These are phyloP conservation scores for Eurytoma californica DNA, from an alignment of 2,888 invertebrate genomes.

Conservation along the genomic window DNA sequence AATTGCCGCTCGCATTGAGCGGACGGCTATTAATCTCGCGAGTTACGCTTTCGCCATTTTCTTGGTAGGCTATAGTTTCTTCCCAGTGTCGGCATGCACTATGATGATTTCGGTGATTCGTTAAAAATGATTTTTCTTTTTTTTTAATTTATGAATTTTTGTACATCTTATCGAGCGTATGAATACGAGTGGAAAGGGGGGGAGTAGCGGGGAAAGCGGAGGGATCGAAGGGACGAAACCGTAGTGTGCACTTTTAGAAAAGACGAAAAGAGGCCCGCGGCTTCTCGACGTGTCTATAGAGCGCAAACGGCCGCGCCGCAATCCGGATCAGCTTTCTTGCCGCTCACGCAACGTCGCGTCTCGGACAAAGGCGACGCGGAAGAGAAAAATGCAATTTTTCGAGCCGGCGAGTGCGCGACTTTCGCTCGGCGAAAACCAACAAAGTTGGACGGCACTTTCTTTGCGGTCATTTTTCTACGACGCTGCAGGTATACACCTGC, in stretches of 20 bases:
- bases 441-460: background rate
- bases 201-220: no score
- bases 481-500: background rate
- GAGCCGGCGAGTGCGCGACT: background rate
- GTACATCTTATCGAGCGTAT: no score
- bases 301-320: slow-evolving; percentile 56
- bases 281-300: slow-evolving; percentile 47
- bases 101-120: background rate
- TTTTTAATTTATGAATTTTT: background rate
- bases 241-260: no score
- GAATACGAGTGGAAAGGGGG: background rate
- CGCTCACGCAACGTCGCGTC: slow-evolving; percentile 15
- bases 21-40: background rate
- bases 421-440: slow-evolving; percentile 1
- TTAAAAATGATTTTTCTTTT: background rate
- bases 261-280: slow-evolving; percentile 36
- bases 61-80: no score
- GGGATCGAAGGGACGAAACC: no score
- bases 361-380: background rate
- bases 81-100: no score
- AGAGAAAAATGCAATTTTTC: background rate
- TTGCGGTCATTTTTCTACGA: background rate
- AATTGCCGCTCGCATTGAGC: background rate
- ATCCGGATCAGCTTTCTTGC: slow-evolving; percentile 58
- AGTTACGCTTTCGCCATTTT: background rate